Conservation (phyloP, 2,888 invertebrate genomes). For the Mimumesa dahlbomi region DNA sequence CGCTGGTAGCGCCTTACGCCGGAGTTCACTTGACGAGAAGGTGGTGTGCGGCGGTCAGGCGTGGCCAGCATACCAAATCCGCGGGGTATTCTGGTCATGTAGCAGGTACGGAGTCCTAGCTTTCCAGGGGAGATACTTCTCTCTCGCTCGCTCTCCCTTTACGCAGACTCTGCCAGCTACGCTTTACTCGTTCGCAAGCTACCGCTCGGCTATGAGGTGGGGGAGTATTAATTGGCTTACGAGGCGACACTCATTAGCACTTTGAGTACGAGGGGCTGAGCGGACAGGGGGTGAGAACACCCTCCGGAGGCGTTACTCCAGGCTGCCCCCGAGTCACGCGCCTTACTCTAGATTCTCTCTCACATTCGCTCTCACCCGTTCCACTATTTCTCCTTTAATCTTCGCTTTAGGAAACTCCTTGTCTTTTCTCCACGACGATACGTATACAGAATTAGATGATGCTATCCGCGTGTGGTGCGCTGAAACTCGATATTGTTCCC, state of each 20-base stretch:
- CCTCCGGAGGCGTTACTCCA: conserved; percentile 60
- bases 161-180: conserved; percentile 19
- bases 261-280: conserved; percentile 75
- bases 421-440: conserved; percentile 21
- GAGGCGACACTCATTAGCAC: conserved; percentile 81
- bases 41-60: conserved; percentile 75
- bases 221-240: conserved; percentile 80
- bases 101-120: conserved; percentile 67
- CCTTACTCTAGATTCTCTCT: conserved; percentile 46
- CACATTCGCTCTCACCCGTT: neutral
- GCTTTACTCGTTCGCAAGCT: conserved; percentile 61
- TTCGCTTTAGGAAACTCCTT: conserved; percentile 12
- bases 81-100: conserved; percentile 80
- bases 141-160: conserved; percentile 23
- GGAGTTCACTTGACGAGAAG: conserved; percentile 73
- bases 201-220: conserved; percentile 35
- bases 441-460: conserved; percentile 16
- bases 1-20: conserved; percentile 65
- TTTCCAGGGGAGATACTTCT: conserved; percentile 55
- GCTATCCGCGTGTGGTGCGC: conserved; percentile 3
- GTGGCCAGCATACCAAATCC: conserved; percentile 79
- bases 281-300: conserved; percentile 60
- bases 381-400: conserved; percentile 26
- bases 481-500: conserved; percentile 19
- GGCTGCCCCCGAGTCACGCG: conserved; percentile 56